Percentiles rank a stretch among this genome's conserved stretches.
phyloP scores from a whole-genome alignment of 2,888 invertebrate species.

The Empis stercorea region DNA sequence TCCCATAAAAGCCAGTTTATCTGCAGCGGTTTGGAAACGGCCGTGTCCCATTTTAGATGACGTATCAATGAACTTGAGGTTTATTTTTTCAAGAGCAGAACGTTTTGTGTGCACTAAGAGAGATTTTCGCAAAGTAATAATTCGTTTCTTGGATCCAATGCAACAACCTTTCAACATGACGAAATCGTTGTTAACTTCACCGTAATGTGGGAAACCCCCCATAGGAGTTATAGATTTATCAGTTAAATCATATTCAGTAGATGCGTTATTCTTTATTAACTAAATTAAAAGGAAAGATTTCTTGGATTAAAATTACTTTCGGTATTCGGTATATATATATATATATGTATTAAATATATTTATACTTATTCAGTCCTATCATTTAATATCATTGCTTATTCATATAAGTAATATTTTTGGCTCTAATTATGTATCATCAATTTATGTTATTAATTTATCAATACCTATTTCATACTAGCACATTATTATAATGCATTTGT shows the following conservation, averaged over 20 bases:
- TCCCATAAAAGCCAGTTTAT: conserved; percentile 96
- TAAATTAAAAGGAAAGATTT: conserved; percentile 13
- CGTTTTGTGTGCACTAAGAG: conserved; percentile 82
- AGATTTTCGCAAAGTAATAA: conserved; percentile 56
- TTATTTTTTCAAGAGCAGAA: conserved; percentile 92
- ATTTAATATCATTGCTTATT: conserved; percentile 25
- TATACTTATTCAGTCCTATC: not conserved
- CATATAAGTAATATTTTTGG: too few relatives aligned
- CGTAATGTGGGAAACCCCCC: conserved; percentile 99
- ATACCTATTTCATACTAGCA: too few relatives aligned
- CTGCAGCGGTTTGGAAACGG: conserved; percentile 97
- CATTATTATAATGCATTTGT: too few relatives aligned
- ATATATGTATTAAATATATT: too few relatives aligned
- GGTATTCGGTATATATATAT: too few relatives aligned
- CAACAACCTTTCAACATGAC: conserved; percentile 85
- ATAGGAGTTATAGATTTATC: conserved; percentile 81
- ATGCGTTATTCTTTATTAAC: conserved; percentile 93
- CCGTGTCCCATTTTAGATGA: conserved; percentile 99
- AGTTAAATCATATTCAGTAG: conserved; percentile 66
- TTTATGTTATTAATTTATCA: too few relatives aligned
- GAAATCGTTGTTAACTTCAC: conserved; percentile 97
- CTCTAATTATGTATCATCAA: too few relatives aligned
- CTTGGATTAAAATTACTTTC: not conserved
- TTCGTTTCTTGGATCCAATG: conserved; percentile 91
- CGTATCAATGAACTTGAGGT: conserved; percentile 97